A percentile compares a stretch with the other conserved stretches of the same genome.
Conservation (phyloP, 2,888 invertebrate genomes). For the Sepiola atlantica region DNA sequence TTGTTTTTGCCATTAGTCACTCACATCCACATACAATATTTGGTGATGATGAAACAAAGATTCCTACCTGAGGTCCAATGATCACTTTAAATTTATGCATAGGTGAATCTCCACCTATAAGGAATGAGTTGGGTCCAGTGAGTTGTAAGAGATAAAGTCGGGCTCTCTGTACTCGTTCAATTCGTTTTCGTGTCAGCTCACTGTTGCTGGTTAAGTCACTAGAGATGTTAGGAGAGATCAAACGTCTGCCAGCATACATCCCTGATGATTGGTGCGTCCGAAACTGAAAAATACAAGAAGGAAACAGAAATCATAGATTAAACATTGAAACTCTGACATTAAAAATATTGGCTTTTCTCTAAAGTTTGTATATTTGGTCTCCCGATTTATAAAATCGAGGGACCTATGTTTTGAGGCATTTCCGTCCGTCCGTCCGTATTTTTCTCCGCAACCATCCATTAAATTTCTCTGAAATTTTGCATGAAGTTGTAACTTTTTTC, state of each 20-base stretch:
- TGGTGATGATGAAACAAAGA: background rate
- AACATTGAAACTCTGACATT: background rate
- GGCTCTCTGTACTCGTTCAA: slow-evolving; percentile 73
- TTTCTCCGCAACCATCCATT: no score
- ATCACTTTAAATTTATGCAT: slow-evolving; percentile 76
- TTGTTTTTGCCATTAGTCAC: no score
- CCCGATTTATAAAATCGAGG: no score
- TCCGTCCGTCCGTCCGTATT: no score
- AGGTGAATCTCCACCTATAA: slow-evolving; percentile 75
- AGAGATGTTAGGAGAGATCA: slow-evolving; percentile 52
- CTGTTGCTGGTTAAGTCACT: slow-evolving; percentile 53
- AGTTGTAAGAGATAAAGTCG: slow-evolving; percentile 76
- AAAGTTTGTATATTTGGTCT: no score
- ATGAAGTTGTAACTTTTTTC: no score
- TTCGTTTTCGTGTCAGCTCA: slow-evolving; percentile 66
- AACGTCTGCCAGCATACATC: slow-evolving; percentile 49
- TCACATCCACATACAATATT: no score
- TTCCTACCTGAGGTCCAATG: slow-evolving; percentile 75
- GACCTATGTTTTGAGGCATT: no score
- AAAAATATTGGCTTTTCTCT: no score
- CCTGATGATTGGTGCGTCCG: slow-evolving; percentile 54
- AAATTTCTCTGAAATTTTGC: no score
- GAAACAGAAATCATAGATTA: background rate
- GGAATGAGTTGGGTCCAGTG: slow-evolving; percentile 76
- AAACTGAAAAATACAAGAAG: slow-evolving; percentile 46